A percentile compares a stretch with the other conserved stretches of the same genome.
Conservation (phyloP, 2,113 vertebrate species). For the Muntiacus muntjak region DNA sequence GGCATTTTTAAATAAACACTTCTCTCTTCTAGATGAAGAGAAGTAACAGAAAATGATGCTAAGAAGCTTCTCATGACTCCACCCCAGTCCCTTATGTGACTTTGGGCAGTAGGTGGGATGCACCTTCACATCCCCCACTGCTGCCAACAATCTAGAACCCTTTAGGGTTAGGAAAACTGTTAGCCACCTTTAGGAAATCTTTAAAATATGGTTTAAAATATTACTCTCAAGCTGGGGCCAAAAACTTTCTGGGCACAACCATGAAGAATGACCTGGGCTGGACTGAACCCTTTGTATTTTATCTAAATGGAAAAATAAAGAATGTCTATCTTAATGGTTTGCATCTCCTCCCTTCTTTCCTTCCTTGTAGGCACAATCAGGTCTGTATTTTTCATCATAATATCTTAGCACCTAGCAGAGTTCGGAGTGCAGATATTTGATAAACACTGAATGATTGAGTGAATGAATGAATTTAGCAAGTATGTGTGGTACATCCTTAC, state of each 20-base stretch:
- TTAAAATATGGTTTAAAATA: slow-evolving; percentile 13
- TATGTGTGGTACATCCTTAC: background rate
- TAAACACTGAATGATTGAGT: background rate
- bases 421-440: background rate
- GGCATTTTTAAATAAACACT: slow-evolving; percentile 73
- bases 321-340: background rate
- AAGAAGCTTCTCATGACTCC: slow-evolving; percentile 83
- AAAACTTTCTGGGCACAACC: slow-evolving; percentile 40
- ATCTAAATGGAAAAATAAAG: background rate
- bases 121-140: slow-evolving; percentile 77
- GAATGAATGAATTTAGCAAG: background rate
- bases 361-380: background rate
- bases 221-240: slow-evolving; percentile 19
- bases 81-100: slow-evolving; percentile 73
- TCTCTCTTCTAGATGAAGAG: slow-evolving; percentile 78
- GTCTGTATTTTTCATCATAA: background rate
- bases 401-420: background rate
- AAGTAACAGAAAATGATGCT: slow-evolving; percentile 63
- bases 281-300: background rate
- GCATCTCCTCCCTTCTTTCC: background rate
- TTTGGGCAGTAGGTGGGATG: slow-evolving; percentile 73
- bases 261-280: background rate
- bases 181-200: slow-evolving; percentile 39
- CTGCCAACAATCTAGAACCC: slow-evolving; percentile 8
- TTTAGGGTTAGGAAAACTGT: background rate